Conservation (phyloP, 2,797 vertebrate genomes). For the Nyctibius grandis region DNA sequence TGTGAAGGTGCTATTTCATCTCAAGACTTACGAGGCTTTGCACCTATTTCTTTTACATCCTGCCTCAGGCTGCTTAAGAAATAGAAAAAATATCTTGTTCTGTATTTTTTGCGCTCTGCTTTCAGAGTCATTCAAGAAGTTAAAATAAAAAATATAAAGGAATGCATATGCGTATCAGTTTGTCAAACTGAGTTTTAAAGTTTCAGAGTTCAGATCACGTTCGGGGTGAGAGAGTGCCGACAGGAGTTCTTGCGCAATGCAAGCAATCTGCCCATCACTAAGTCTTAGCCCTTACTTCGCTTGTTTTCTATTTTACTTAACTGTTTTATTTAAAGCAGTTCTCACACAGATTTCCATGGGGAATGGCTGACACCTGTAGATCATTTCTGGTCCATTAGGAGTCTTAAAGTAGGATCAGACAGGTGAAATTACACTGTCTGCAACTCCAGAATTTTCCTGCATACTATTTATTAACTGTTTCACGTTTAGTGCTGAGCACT, state of each 20-base stretch:
- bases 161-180: neutral
- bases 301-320: neutral
- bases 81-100: neutral
- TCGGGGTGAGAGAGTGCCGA: neutral
- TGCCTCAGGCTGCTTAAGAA: neutral
- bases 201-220: neutral
- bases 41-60: neutral
- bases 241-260: neutral
- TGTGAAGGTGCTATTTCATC: neutral
- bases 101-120: neutral
- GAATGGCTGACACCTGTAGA: neutral
- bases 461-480: neutral
- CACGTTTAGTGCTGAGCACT: neutral
- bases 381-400: neutral
- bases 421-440: neutral
- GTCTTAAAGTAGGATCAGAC: neutral
- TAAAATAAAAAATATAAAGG: neutral
- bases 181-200: neutral
- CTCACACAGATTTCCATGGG: neutral
- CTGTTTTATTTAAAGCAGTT: neutral
- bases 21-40: neutral
- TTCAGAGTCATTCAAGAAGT: neutral
- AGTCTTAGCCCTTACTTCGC: neutral
- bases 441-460: neutral
- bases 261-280: neutral